phyloP scores from a whole-genome alignment of 1,140 invertebrate genomes.

The Drosophila arizonae region DNA sequence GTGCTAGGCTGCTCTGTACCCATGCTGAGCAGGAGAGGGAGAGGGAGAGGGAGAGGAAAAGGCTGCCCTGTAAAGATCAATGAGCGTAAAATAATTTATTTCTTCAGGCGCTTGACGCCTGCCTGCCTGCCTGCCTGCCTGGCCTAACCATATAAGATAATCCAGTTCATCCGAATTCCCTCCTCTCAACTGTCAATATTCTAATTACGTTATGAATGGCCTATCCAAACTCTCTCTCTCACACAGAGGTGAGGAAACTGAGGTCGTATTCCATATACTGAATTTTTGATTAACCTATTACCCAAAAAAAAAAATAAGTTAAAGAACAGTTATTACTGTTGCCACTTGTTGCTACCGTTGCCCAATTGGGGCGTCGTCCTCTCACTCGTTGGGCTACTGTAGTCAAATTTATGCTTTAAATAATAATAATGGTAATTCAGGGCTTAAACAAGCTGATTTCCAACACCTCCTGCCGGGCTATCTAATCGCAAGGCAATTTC shows the following conservation, averaged over 20 bases:
- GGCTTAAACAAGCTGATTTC: conserved; percentile 67
- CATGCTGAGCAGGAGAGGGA: background rate
- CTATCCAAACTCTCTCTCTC: background rate
- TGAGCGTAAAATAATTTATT: conserved; percentile 18
- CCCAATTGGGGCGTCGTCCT: conserved; percentile 24
- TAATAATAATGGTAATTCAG: conserved; percentile 82
- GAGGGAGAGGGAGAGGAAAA: background rate
- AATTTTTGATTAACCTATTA: conserved; percentile 1
- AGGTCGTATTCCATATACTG: background rate
- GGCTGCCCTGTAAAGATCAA: conserved; percentile 1
- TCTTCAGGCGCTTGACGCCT: conserved; percentile 2
- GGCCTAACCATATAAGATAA: conserved; percentile 3
- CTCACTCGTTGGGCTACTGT: conserved; percentile 29
- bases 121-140: background rate
- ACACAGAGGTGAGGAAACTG: background rate
- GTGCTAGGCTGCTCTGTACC: conserved; percentile 7
- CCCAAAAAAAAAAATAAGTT: background rate
- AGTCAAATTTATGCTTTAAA: conserved; percentile 59
- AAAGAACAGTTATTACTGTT: conserved; percentile 27
- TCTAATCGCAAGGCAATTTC: conserved; percentile 78
- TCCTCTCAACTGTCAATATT: background rate
- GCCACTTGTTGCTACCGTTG: conserved; percentile 36
- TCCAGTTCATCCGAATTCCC: conserved; percentile 3
- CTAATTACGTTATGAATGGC: background rate
- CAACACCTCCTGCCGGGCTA: conserved; percentile 74